Base-by-base conservation (phyloP, 2,888 invertebrate species). In the Orthosia gothica region DNA sequence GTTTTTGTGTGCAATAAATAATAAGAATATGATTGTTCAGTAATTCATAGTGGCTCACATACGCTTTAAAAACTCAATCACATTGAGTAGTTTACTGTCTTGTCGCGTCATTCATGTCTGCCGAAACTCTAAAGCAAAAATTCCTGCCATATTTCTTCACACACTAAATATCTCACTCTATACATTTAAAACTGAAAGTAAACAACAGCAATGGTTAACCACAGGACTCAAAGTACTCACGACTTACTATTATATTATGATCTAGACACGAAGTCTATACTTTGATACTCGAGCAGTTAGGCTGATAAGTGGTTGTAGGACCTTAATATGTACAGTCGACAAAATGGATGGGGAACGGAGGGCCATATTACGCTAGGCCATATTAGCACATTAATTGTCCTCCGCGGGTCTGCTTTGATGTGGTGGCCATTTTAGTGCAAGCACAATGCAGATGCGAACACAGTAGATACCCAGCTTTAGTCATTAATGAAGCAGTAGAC, bases 221-320 rank as follows among this genome's bases (percentile, higher is more conserved):
- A 13, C 55, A 49, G 5, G 20, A 18, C 32, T 68, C 49, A 15
- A 50, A 20, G 16, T 65, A 65, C 62, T 81, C 81, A 76, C 65
- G 72, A 77, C 62, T 26, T 0, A 18, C 45, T 63, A 68, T 77
- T 73, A 81, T 69, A 73, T 72, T 77, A 66, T 66, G 32, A 81
- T 69, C 69, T 57, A 79, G 54, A 52, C 81, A 74, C 80, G 65
- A 79, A 69, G 59, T 54, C 72, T 72, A 65, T 80, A 70, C 57
- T 81, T 80, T 61, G 52, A 52, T 58, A 76, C 49, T 59, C 23
- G 55, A 69, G 59, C 67, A 57, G 67, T 71, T 68, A 63, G 23
- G 1, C 58, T 69, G 82, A 81, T 81, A 72, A 77, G 72, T 69
- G 73, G 77, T 81, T 61, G 40, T 45, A 52, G 58, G 3, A 20